Evolutionary conservation across 2,113 vertebrate species (phyloP), one percentile per base, ranked within the genome.

Genomic region (Gopherus evgoodei): DNA sequence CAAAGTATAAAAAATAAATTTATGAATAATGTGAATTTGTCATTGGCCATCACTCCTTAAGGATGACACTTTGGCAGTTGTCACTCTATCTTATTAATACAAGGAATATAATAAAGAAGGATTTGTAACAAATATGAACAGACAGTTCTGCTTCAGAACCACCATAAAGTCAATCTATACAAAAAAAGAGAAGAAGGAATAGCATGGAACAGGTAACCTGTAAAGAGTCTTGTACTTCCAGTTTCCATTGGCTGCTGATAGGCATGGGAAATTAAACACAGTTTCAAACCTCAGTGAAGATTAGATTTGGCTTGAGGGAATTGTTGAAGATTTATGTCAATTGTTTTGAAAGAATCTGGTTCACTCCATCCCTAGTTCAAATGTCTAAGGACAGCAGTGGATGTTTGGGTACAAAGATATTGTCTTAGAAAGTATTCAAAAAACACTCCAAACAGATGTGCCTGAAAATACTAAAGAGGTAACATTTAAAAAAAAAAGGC

Each of bases 51-150:
- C 11, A 44, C 22, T 44, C 72, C 72, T 75, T 9, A 44, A 44
- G 22, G 38, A 75, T 75, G 72, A 35, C 29, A 65, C 62, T 65
- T 65, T n/a, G 31, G 29, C 14, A 65, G 72, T 13, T 38, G 38
- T 21, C 9, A 11, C 21, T 22, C 86, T 84, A 82, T 56, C 27
- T 56, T 79, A 35, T 1, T 50, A 90, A 87, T 59, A 84, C 29
- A 91, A 69, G 22, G 59, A 80, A 94, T 95, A 95, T 91, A 21
- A 56, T 93, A 54, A 86, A 42, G 35, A 93, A 88, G 27, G 1
- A 81, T 88, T 94, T 91, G 81, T 69, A 19, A 27, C 93, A 2
- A 90, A 50, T 13, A 10, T 95, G 14, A 84, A 78, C 42, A 52
- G 9, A 79, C 81, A 57, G 4, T 44, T 90, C 93, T 42, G 87